Conservation (phyloP, 2,888 invertebrate species). For the Eilema griseolum region DNA sequence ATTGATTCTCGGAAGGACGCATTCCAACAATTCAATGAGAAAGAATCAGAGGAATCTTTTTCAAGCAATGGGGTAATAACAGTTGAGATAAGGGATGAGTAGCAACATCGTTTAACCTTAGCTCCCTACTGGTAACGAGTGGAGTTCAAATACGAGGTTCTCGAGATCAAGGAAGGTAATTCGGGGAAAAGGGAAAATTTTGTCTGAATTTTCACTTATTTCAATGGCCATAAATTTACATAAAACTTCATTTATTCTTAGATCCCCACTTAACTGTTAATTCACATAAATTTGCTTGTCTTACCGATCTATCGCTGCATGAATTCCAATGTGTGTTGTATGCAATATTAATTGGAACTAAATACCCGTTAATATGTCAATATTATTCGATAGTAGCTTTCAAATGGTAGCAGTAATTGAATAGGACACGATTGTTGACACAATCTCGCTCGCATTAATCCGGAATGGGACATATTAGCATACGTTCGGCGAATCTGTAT, state of each 20-base stretch:
- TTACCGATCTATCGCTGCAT: not conserved
- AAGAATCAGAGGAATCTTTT: not conserved
- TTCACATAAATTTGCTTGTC: not conserved
- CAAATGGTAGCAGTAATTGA: conserved; percentile 35
- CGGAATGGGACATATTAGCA: conserved; percentile 32
- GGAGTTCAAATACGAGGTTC: not conserved
- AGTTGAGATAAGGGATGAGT: conserved; percentile 2
- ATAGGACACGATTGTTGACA: conserved; percentile 36
- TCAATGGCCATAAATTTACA: not conserved
- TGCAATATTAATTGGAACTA: conserved; percentile 26
- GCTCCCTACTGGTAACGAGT: not conserved
- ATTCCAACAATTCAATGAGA: conserved; percentile 1
- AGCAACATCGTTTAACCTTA: not conserved
- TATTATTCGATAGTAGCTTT: conserved; percentile 32
- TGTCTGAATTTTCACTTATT: not conserved
- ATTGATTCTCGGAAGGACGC: not conserved
- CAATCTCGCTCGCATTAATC: conserved; percentile 33
- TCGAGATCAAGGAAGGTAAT: not conserved
- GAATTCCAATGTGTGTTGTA: conserved; percentile 5
- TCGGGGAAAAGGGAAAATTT: not conserved
- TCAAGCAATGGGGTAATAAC: conserved; percentile 6
- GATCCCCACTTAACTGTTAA: not conserved
- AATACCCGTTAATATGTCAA: conserved; percentile 34
- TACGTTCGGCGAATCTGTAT: conserved; percentile 29
- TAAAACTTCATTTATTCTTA: not conserved